A percentile compares a stretch with the other conserved stretches of the same genome.
These are phyloP conservation scores for Ascaphus truei DNA, from an alignment of 2,113 vertebrate species.

Conservation along the genomic window DNA sequence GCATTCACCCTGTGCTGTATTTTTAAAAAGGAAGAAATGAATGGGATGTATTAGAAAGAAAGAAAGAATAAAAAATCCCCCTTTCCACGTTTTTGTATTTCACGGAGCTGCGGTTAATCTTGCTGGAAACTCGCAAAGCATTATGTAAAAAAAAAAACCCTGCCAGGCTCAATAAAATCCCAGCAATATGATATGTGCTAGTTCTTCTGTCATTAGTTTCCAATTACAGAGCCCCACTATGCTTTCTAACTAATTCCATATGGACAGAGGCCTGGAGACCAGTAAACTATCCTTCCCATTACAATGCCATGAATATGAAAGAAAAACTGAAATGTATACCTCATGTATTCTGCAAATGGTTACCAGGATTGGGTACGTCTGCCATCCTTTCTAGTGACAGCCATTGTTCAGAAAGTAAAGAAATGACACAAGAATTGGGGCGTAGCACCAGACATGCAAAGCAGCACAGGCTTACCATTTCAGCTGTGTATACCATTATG, in stretches of 20 bases:
- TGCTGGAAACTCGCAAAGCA: background rate
- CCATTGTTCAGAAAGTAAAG: too few species aligned
- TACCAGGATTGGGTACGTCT: too few species aligned
- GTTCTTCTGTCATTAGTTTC: background rate
- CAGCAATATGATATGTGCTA: background rate
- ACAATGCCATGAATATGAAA: slow-evolving; percentile 1
- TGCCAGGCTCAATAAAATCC: background rate
- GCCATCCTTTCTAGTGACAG: too few species aligned
- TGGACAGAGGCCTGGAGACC: background rate
- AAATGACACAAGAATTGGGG: too few species aligned
- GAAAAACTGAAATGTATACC: background rate
- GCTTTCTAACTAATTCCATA: slow-evolving; percentile 22
- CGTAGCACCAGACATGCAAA: too few species aligned
- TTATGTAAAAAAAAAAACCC: background rate
- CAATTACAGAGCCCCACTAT: slow-evolving; percentile 13
- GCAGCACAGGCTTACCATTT: too few species aligned
- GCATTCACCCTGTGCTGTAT: background rate
- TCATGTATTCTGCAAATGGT: background rate
- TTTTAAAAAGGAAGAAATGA: background rate
- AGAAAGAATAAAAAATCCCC: background rate
- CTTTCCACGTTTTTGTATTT: slow-evolving; percentile 6
- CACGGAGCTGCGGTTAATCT: background rate
- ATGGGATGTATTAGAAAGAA: slow-evolving; percentile 7
- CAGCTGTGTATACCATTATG: too few species aligned
- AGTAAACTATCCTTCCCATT: background rate